Evolutionary conservation across 2,797 vertebrate species (phyloP), one percentile per base, ranked within the genome.

Genomic region (Mormyrops boulengeri): DNA sequence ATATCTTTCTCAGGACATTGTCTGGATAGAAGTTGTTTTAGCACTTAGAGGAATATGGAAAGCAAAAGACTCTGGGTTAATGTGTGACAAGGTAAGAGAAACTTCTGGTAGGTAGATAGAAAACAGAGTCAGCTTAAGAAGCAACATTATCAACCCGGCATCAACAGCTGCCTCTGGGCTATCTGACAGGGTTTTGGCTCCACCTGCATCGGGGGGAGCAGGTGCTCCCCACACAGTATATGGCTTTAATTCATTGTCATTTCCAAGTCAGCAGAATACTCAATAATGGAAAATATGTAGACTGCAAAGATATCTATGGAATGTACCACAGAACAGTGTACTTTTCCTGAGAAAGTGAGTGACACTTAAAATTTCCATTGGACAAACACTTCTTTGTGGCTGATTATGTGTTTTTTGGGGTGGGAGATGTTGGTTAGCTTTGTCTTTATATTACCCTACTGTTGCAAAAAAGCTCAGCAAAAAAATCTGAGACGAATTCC

Each of bases 271-370:
- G 49, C 62, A 55, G 85, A 38, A 60, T 53, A 66, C 34, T 87
- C 60, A 77, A 62, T 50, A 77, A 73, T 87, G 89, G 89, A 89
- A 89, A 89, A 87, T 89, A 87, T 87, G 85, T 44, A 53, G 49
- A 77, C 85, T 87, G 85, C 30, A 22, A 53, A 89, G 85, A 89
- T 55, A 77, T 52, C 85, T 49, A 47, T 47, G 85, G 85, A 89
- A 89, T 80, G 62, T 77, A 87, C 60, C 62, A 44, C 89, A 89
- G 62, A 89, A 49, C 62, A 53, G 19, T 26, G 86, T 5, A 77
- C 52, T 77, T 50, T 77, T 89, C 50, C 30, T 80, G 84, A 73
- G 49, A 89, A 30, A 73, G 17, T 38, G 89, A 53, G 38, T 87
- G 9, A 44, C 14, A 44, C 41, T 44, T 44, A 47, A 53, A 62